Conservation (phyloP, 2,888 invertebrate genomes). For the Dasypolia templi region DNA sequence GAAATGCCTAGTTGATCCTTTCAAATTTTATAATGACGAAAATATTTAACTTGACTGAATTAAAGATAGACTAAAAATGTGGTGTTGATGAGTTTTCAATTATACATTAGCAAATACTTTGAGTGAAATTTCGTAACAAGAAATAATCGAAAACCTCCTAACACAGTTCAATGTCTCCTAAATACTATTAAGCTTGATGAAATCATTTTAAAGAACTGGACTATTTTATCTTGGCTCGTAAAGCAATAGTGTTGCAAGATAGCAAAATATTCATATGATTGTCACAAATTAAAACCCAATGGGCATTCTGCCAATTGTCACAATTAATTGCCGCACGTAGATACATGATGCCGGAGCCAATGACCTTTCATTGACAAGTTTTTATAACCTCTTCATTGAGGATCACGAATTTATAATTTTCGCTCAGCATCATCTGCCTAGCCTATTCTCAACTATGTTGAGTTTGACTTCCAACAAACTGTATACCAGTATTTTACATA, state of each 20-base stretch:
- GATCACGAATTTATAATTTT: neutral
- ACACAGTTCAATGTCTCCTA: slow-evolving; percentile 42
- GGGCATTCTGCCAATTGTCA: slow-evolving; percentile 79
- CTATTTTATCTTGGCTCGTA: slow-evolving; percentile 47
- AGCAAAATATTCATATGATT: slow-evolving; percentile 63
- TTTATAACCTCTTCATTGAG: slow-evolving; percentile 49
- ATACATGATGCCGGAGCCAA: slow-evolving; percentile 70
- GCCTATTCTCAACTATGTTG: neutral
- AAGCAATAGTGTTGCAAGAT: slow-evolving; percentile 60
- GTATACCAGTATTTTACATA: neutral
- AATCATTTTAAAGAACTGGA: slow-evolving; percentile 31
- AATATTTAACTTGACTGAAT: neutral
- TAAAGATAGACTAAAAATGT: slow-evolving; percentile 1
- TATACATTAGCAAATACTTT: slow-evolving; percentile 27
- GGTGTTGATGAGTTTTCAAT: slow-evolving; percentile 13
- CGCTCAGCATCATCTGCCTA: too few species aligned
- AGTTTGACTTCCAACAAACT: neutral
- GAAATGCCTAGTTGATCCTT: neutral
- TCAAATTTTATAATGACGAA: slow-evolving; percentile 5
- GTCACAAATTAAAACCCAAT: slow-evolving; percentile 74
- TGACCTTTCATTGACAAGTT: slow-evolving; percentile 71
- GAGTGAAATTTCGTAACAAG: slow-evolving; percentile 31
- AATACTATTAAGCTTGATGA: slow-evolving; percentile 36
- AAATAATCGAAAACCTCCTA: slow-evolving; percentile 37
- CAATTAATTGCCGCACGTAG: slow-evolving; percentile 74